Conservation (phyloP, 2,888 invertebrate species). For the Drosophila paucipuncta region DNA sequence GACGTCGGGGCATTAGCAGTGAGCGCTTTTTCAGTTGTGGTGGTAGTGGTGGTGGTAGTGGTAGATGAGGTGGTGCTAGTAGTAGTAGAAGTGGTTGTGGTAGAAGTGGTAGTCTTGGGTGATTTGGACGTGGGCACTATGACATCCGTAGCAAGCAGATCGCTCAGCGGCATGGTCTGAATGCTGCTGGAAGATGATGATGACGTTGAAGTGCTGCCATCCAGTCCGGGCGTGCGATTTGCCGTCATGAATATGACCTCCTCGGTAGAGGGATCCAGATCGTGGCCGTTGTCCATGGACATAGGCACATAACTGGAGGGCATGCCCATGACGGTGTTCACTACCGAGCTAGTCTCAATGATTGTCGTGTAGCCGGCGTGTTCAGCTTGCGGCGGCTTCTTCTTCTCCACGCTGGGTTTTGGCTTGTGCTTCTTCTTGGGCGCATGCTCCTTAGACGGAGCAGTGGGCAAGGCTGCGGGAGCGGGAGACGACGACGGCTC, state of each 20-base stretch:
- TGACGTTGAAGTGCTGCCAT: slow-evolving; percentile 42
- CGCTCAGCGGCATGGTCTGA: slow-evolving; percentile 48
- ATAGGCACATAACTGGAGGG: slow-evolving; percentile 81
- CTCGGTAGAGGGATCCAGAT: slow-evolving; percentile 81
- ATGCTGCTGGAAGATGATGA: slow-evolving; percentile 45
- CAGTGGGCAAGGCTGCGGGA: slow-evolving; percentile 11
- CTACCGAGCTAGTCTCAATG: slow-evolving; percentile 82
- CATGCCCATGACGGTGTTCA: slow-evolving; percentile 77
- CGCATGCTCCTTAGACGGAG: slow-evolving; percentile 79
- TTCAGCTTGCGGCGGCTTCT: slow-evolving; percentile 43
- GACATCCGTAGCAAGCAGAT: slow-evolving; percentile 31
- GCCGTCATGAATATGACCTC: slow-evolving; percentile 84
- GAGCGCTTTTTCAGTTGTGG: slow-evolving; percentile 60
- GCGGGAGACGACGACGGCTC: slow-evolving; percentile 15
- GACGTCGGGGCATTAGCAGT: slow-evolving; percentile 51
- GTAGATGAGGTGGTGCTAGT: slow-evolving; percentile 58
- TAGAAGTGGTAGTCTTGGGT: slow-evolving; percentile 52
- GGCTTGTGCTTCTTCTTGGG: slow-evolving; percentile 82
- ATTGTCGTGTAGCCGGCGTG: slow-evolving; percentile 72
- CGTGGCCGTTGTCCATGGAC: slow-evolving; percentile 72
- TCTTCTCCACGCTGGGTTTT: slow-evolving; percentile 80
- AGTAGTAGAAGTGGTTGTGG: slow-evolving; percentile 59
- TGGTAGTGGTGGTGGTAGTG: slow-evolving; percentile 57
- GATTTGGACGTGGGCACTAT: slow-evolving; percentile 58
- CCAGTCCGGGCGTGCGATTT: slow-evolving; percentile 80